These are phyloP conservation scores for Calidris pugnax DNA, from an alignment of 2,113 vertebrate species.

Conservation along the genomic window DNA sequence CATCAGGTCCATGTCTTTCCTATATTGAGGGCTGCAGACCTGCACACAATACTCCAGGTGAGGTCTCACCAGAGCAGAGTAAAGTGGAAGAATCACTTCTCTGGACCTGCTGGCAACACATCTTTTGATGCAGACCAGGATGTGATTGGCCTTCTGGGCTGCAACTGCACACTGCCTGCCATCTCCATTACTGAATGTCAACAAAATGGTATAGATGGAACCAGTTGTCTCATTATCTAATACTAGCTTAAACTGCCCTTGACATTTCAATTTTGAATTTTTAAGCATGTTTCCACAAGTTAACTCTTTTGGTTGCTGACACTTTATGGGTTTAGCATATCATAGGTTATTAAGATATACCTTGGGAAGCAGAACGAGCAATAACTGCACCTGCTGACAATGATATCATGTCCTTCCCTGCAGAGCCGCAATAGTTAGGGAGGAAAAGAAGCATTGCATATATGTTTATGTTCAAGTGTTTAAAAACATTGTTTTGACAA, in stretches of 20 bases:
- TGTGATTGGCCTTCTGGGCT: too few species aligned
- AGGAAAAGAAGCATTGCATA: background rate
- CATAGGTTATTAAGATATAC: background rate
- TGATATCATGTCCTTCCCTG: background rate
- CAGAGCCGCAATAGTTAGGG: background rate
- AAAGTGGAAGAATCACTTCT: too few species aligned
- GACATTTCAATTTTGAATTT: background rate
- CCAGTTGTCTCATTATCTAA: background rate
- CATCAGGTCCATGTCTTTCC: too few species aligned
- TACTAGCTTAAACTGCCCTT: background rate
- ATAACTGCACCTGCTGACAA: background rate
- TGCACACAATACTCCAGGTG: too few species aligned
- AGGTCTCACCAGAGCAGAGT: too few species aligned
- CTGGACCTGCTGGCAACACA: too few species aligned
- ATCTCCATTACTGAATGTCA: background rate
- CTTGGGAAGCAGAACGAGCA: background rate
- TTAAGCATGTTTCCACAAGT: background rate
- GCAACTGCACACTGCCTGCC: too few species aligned
- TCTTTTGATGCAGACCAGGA: too few species aligned
- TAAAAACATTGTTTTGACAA: background rate
- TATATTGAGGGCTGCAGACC: too few species aligned
- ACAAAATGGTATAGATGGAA: background rate
- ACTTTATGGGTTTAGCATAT: background rate
- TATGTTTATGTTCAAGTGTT: background rate
- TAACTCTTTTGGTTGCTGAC: background rate